A percentile compares a stretch with the other conserved stretches of the same genome.
phyloP scores from a whole-genome alignment of 2,888 invertebrate species.

The Ecdyonurus torrentis region DNA sequence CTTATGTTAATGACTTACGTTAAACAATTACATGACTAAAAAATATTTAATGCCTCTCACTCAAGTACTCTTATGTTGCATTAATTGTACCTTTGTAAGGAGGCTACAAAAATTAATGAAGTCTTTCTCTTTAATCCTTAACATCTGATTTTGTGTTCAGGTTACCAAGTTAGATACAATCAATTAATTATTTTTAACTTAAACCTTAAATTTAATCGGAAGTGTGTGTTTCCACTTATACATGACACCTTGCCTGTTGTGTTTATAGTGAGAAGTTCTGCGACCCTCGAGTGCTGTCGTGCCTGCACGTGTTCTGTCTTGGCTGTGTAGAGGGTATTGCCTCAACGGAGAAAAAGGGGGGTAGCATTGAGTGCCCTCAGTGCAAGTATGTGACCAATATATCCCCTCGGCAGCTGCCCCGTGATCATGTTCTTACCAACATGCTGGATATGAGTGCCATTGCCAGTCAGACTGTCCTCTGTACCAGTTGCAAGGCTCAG shows the following conservation, averaged over 20 bases:
- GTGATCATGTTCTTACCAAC: conserved; percentile 75
- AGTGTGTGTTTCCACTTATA: too few relatives aligned
- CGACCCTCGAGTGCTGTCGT: conserved; percentile 75
- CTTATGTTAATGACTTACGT: too few relatives aligned
- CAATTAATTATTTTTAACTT: background rate
- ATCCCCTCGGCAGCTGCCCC: conserved; percentile 49
- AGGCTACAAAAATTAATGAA: too few relatives aligned
- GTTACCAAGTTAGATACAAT: background rate
- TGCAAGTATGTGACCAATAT: conserved; percentile 78
- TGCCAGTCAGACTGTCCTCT: conserved; percentile 47
- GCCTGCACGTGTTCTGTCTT: conserved; percentile 92
- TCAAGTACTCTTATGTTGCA: too few relatives aligned
- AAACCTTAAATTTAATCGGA: background rate
- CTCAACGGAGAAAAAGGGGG: conserved; percentile 51
- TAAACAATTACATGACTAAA: too few relatives aligned
- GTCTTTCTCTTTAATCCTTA: too few relatives aligned
- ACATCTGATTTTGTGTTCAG: too few relatives aligned
- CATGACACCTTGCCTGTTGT: too few relatives aligned
- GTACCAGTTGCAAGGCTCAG: conserved; percentile 91
- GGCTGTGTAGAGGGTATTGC: conserved; percentile 73
- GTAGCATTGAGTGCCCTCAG: conserved; percentile 52
- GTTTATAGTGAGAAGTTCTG: conserved; percentile 48
- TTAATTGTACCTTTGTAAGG: too few relatives aligned
- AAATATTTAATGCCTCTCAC: too few relatives aligned
- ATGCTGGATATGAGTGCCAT: conserved; percentile 67